A percentile compares a stretch with the other conserved stretches of the same genome.
Conservation (phyloP, 2,797 vertebrate species). For the Lerista edwardsae region DNA sequence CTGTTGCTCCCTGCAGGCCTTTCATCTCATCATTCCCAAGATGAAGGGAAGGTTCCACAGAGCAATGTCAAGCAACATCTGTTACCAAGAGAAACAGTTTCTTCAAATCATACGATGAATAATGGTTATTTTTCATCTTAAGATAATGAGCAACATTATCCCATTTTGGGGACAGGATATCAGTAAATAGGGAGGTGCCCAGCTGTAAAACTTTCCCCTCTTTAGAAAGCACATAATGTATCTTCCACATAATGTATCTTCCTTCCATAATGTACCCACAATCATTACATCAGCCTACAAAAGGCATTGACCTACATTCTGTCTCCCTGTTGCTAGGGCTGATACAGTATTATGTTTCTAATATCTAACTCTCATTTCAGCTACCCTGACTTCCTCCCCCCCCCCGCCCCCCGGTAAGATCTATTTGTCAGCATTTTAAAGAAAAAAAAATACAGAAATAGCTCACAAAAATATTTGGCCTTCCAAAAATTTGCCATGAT, state of each 20-base stretch:
- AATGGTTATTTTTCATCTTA: not conserved
- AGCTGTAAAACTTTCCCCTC: not conserved
- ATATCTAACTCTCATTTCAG: conserved; percentile 38
- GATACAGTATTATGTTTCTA: not conserved
- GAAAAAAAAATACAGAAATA: not conserved
- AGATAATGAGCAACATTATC: not conserved
- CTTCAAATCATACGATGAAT: not conserved
- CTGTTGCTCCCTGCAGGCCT: not conserved
- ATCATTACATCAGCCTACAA: not conserved
- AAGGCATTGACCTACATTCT: not conserved
- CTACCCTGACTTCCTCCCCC: conserved; percentile 31
- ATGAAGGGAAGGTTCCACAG: not conserved
- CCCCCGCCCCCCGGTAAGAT: too few species aligned
- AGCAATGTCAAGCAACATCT: not conserved
- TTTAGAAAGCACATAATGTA: not conserved
- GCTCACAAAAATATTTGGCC: not conserved
- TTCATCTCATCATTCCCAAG: not conserved
- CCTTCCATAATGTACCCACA: conserved; percentile 10
- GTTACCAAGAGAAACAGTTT: not conserved
- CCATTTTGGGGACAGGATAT: not conserved
- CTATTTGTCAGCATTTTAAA: not conserved
- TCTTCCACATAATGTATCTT: conserved; percentile 7
- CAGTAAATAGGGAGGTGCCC: not conserved
- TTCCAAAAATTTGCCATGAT: not conserved
- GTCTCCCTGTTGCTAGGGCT: not conserved